phyloP scores from a whole-genome alignment of 2,113 vertebrate genomes.

The Mesitornis unicolor region DNA sequence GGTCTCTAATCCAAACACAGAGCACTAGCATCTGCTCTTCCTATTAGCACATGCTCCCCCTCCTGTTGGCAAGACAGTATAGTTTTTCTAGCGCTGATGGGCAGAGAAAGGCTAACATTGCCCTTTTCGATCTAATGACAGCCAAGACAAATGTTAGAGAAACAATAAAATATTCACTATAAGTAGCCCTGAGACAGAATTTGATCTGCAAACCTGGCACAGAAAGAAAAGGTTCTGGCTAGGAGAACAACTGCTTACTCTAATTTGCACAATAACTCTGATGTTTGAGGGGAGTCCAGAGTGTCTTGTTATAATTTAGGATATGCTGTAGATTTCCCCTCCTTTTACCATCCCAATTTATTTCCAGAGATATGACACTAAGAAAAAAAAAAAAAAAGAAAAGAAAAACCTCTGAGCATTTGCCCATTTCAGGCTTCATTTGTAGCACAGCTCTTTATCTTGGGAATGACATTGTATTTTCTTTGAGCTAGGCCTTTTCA shows the following conservation, averaged over 20 bases:
- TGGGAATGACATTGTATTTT: constrained; percentile 27
- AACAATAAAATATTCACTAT: neutral
- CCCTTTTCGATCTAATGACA: neutral
- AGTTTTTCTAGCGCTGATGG: constrained; percentile 24
- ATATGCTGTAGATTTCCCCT: neutral
- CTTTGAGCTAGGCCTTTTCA: constrained; percentile 47
- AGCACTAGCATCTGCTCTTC: constrained; percentile 16
- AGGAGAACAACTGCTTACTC: neutral
- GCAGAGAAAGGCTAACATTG: neutral
- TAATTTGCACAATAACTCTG: neutral
- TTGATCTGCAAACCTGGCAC: neutral
- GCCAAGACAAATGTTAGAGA: neutral
- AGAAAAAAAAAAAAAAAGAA: neutral
- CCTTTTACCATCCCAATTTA: neutral
- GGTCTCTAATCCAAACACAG: constrained; percentile 53
- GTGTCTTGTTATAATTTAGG: neutral
- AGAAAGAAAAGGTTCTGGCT: neutral
- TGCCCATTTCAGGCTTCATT: neutral
- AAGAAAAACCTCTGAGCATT: neutral
- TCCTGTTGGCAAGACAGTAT: constrained; percentile 22
- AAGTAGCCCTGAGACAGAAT: neutral
- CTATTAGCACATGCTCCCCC: constrained; percentile 33
- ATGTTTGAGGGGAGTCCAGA: neutral
- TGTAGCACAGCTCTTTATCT: neutral
- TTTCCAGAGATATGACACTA: neutral